Base-by-base conservation (phyloP, 23 tunicate genomes). In the Diplosoma virens region DNA sequence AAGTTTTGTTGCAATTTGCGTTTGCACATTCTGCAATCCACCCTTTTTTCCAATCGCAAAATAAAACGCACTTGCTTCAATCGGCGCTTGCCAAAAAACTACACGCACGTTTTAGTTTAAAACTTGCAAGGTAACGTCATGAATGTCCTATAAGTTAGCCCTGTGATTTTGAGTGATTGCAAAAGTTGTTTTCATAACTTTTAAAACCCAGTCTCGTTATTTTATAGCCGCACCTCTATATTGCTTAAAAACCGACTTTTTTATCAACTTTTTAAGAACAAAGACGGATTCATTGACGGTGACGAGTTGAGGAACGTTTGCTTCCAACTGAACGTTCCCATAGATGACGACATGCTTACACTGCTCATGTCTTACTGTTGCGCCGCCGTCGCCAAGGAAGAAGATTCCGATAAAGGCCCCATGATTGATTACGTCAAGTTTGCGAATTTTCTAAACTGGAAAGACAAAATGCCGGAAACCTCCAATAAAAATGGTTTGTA, bases 401-500 rank as follows among this genome's bases (percentile, higher is more conserved):
- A 53, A 26, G 22, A 26, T 0, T 52, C 22, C 0, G 48, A 46
- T 1, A 75, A 53, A 1, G 77, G 30, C 16, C 52, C 73, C 2
- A 32, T 33, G 30, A 92, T 92, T 32, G 92, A 92, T 69, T 85
- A 92, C 50, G 74, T 85, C 30, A 92, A 92, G 69, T 92, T 92
- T 76, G 97, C 97, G 33, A 92, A 92, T 66, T 92, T 92, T 47
- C 69, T 92, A 1, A 92, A 92, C 83, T 92, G 97, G 97, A 92
- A 92, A 65, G 97, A 92, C 79, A 92, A 92, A 37, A 64, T 85
- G 84, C 87, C 91, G 25, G 48, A 65, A 6, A 31, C 86, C 14
- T 82, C 76, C 1, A 56, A 73, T 46, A 47, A 86, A 63, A 73
- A 73, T 73, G 73, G 93, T 81, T n/a, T n/a, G n/a, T n/a, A n/a